Base-by-base conservation (phyloP, 2,888 invertebrate genomes). In the Meghimatium bilineatum region DNA sequence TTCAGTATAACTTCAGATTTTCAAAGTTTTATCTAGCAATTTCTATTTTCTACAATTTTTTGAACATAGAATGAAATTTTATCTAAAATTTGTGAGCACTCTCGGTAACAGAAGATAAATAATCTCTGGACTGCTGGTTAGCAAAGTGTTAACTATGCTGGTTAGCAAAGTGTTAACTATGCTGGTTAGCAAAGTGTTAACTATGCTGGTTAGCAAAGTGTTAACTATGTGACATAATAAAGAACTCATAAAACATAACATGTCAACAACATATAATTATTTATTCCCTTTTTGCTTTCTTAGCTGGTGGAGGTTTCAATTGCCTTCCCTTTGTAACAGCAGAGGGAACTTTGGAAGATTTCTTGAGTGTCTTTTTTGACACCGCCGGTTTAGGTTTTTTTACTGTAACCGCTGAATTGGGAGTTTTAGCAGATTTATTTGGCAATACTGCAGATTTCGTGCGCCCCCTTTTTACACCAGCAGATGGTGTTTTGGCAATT, bases 201-300 rank as follows among this genome's bases (percentile, higher is more conserved):
- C n/a, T n/a, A n/a, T n/a, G n/a, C n/a, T n/a, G n/a, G n/a, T n/a
- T n/a, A n/a, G n/a, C n/a, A n/a, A n/a, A n/a, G n/a, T n/a, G n/a
- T n/a, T n/a, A 44, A 44, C 44, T 17, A n/a, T 26, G n/a, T n/a
- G 36, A 5, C 20, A 72, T 6, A 38, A 38, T 6, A 34, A 72
- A 14, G 26, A 38, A 72, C 12, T 8, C 6, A 34, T 23, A 32
- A 32, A 69, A 34, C 34, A 69, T n/a, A n/a, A n/a, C n/a, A n/a
- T n/a, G n/a, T n/a, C 17, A 44, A 44, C 44, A 44, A 44, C 34
- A 1, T 69, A 6, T 49, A 32, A 52, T 23, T 26, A 52, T 52
- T 32, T 74, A 74, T 74, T 49, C 52, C 52, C 10, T 32, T 74
- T 32, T 74, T 29, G 23, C 52, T 74, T 52, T 74, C 34, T 74